Evolutionary conservation across 2,888 invertebrate genomes (phyloP).

Genomic region (Phaonia tiefii): DNA sequence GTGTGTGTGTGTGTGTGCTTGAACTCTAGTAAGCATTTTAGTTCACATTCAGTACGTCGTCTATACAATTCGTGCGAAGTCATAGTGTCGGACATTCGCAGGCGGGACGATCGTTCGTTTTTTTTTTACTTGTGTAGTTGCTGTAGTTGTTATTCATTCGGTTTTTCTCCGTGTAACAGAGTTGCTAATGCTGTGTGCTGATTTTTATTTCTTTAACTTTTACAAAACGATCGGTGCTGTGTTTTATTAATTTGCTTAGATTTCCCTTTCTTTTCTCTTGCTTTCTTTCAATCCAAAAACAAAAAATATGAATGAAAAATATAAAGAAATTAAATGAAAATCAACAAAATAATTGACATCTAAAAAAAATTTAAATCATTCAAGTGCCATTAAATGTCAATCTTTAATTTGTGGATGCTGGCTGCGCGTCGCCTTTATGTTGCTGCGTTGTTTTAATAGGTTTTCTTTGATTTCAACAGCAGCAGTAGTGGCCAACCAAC

Average conservation of each 20-base stretch:
- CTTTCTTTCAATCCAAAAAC: too few species aligned
- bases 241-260: too few species aligned
- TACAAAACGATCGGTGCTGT: slow-evolving; percentile 40
- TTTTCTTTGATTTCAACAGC: slow-evolving; percentile 38
- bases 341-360: slow-evolving; percentile 9
- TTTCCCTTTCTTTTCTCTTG: too few species aligned
- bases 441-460: slow-evolving; percentile 32
- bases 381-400: slow-evolving; percentile 44
- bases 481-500: slow-evolving; percentile 17
- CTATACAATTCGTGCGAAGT: slow-evolving; percentile 54
- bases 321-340: not conserved
- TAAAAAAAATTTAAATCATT: slow-evolving; percentile 15
- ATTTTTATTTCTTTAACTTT: slow-evolving; percentile 44
- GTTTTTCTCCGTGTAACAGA: slow-evolving; percentile 45
- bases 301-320: not conserved
- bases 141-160: not conserved
- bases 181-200: slow-evolving; percentile 35
- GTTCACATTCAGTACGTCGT: slow-evolving; percentile 55
- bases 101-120: slow-evolving; percentile 33
- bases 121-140: slow-evolving; percentile 8
- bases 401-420: slow-evolving; percentile 36
- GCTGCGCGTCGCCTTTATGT: not conserved
- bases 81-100: slow-evolving; percentile 39
- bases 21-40: slow-evolving; percentile 52
- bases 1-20: slow-evolving; percentile 37